A percentile compares a stretch with the other conserved stretches of the same genome.
phyloP scores from a whole-genome alignment of 1,140 invertebrate genomes.

The Bursaphelenchus mucronatus region DNA sequence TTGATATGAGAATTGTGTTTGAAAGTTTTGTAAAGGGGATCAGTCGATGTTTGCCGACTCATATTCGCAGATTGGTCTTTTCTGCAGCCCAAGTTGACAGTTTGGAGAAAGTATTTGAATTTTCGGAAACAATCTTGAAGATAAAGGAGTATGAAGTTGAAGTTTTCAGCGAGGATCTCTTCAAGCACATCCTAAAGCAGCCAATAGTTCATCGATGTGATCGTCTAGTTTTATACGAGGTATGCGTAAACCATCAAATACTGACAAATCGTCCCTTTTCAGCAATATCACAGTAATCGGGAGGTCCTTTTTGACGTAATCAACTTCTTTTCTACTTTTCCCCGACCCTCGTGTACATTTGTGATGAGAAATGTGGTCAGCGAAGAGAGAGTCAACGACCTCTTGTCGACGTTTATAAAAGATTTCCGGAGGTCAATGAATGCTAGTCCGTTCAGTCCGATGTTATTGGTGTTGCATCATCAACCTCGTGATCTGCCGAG shows the following conservation, averaged over 20 bases:
- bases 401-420: not conserved
- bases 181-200: slow-evolving; percentile 4
- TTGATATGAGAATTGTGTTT: slow-evolving; percentile 8
- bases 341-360: slow-evolving; percentile 7
- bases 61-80: slow-evolving; percentile 4
- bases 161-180: slow-evolving; percentile 3
- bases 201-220: slow-evolving; percentile 4
- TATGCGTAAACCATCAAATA: not conserved
- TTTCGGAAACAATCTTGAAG: slow-evolving; percentile 3
- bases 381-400: not conserved
- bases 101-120: slow-evolving; percentile 1
- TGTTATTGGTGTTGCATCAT: not conserved
- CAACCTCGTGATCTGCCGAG: slow-evolving; percentile 3
- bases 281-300: slow-evolving; percentile 13
- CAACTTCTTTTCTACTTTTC: not conserved
- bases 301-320: not conserved
- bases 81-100: not conserved
- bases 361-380: not conserved
- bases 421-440: not conserved
- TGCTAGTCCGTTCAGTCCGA: not conserved
- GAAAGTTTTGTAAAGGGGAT: slow-evolving; percentile 16
- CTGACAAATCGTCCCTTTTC: not conserved
- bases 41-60: slow-evolving; percentile 6
- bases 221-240: slow-evolving; percentile 2
- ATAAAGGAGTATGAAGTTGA: slow-evolving; percentile 10